Conservation (phyloP, 2,797 vertebrate species). For the Pogonophryne albipinna region DNA sequence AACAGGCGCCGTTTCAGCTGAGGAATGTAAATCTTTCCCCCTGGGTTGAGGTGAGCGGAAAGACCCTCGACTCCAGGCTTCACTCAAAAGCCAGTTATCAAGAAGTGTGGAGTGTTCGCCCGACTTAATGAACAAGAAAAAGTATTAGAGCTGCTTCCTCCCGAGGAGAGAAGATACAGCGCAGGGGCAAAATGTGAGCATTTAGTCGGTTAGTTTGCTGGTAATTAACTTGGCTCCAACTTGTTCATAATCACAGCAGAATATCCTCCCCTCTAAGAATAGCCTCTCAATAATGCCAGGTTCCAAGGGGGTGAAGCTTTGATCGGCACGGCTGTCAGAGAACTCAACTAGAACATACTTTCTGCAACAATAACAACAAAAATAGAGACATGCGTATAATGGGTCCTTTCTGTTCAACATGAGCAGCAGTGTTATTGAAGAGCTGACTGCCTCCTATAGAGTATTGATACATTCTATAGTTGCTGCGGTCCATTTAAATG, state of each 20-base stretch:
- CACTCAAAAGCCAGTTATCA: conserved; percentile 45
- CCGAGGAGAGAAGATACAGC: background rate
- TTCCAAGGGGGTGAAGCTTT: conserved; percentile 23
- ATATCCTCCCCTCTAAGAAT: conserved; percentile 23
- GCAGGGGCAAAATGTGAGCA: conserved; percentile 5
- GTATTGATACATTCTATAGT: background rate
- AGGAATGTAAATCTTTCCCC: conserved; percentile 40
- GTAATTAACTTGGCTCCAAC: conserved; percentile 54
- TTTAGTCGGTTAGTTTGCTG: conserved; percentile 32
- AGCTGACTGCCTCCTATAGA: background rate
- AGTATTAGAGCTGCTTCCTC: conserved; percentile 55
- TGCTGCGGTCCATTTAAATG: background rate
- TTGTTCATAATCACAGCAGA: conserved; percentile 16
- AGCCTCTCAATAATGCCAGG: conserved; percentile 1
- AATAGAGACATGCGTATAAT: background rate
- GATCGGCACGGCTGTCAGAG: conserved; percentile 8
- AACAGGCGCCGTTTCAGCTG: conserved; percentile 5
- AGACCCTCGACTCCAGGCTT: conserved; percentile 18
- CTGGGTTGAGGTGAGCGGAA: conserved; percentile 19
- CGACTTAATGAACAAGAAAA: conserved; percentile 51
- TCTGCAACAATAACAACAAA: conserved; percentile 7
- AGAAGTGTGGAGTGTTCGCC: background rate
- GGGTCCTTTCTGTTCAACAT: background rate
- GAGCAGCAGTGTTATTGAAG: background rate
- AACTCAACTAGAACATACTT: conserved; percentile 4